Base-by-base conservation (phyloP, 1,140 invertebrate species). In the Eupeodes corollae region DNA sequence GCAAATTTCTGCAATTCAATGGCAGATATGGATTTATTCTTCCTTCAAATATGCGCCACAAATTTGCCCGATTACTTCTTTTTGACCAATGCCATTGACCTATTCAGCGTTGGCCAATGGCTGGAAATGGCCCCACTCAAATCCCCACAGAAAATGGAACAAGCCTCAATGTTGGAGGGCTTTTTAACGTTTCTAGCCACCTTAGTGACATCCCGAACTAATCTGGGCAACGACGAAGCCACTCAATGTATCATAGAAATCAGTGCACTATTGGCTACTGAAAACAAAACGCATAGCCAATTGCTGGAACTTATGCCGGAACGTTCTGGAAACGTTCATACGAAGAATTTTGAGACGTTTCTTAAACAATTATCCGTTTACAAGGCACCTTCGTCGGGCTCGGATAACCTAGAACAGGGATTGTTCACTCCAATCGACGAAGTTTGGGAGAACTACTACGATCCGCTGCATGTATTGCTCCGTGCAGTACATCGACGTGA, bases 1-100 rank as follows among this genome's bases (percentile, higher is more conserved):
- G 93, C 90, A 49, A 95, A 98, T 72, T 98, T 98, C 72, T 96
- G 91, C 72, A 96, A 95, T 70, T 96, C 92, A 2, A 95, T 97
- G 88, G 88, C 94, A 0, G 94, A 98, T 72, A 88, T 93, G 57
- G 94, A 98, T 74, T 74, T 98, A 34, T 98, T 91, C 73, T 79
- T 97, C 41, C 67, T 95, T 46, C 91, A 94, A 79, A 79, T 97
- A 15, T 94, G 91, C 71, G 88, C 89, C 33, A 90, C 86, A 3
- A 83, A 90, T 61, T 71, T 97, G 48, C 82, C 85, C 47, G 79
- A 89, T 5, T 85, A 91, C 59, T 78, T 82, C 50, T 95, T 95
- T 68, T 67, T 97, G 10, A 79, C 83, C 52, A 89, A 85, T 49
- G 80, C 92, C 19, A 80, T 97, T 37, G 87, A 96, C 56, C 86